Percentiles rank a stretch among this genome's conserved stretches.
phyloP scores from a whole-genome alignment of 2,888 invertebrate species.

The Cataglyphis altisquamis region DNA sequence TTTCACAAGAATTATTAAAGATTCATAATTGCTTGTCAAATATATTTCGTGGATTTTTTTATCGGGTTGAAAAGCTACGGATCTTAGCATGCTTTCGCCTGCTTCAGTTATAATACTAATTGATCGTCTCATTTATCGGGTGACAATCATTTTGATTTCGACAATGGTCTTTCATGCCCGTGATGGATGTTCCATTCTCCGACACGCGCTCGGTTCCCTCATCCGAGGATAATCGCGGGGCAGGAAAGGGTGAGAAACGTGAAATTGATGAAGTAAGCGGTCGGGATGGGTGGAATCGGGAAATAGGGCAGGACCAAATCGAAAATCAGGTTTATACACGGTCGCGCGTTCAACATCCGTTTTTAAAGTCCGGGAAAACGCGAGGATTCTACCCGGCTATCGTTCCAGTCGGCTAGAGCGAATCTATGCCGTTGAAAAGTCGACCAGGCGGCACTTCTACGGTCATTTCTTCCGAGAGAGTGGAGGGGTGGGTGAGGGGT shows the following conservation, averaged over 20 bases:
- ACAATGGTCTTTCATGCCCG: conserved; percentile 20
- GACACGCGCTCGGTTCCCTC: conserved; percentile 40
- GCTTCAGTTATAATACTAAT: neutral
- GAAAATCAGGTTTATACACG: conserved; percentile 50
- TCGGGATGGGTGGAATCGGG: conserved; percentile 25
- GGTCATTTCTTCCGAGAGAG: conserved; percentile 55
- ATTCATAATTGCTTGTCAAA: neutral
- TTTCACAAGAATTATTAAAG: neutral
- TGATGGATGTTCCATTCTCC: conserved; percentile 50
- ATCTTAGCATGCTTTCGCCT: neutral
- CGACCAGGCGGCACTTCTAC: conserved; percentile 61
- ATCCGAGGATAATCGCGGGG: conserved; percentile 33
- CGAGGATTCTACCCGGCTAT: conserved; percentile 64
- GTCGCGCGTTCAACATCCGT: conserved; percentile 30
- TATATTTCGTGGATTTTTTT: neutral
- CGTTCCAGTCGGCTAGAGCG: conserved; percentile 78
- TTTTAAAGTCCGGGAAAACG: conserved; percentile 37
- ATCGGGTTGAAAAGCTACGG: neutral
- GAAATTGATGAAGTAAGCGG: conserved; percentile 47
- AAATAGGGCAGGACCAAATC: conserved; percentile 47
- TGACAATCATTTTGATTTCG: conserved; percentile 33
- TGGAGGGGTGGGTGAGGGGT: neutral
- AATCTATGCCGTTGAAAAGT: conserved; percentile 74
- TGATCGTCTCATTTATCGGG: conserved; percentile 13
- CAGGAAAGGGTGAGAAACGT: conserved; percentile 47